Base-by-base conservation (phyloP, 2,113 vertebrate genomes). In the Aptenodytes patagonicus region DNA sequence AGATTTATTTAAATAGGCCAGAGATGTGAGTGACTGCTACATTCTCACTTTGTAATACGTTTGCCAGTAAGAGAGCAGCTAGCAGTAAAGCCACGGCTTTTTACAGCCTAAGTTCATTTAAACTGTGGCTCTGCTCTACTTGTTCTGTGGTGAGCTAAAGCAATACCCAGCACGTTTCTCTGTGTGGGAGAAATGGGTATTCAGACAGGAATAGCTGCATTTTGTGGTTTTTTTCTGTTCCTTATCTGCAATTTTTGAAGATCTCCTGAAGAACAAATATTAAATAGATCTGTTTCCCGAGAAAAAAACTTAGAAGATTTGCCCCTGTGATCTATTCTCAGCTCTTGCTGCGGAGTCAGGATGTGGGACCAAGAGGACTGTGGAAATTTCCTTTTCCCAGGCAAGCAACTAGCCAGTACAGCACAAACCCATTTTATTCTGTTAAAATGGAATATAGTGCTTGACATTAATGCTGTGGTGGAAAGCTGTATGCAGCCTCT, bases 1-100 rank as follows among this genome's bases (percentile, higher is more conserved):
- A 95, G 78, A 93, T 93, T 77, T 89, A 90, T 92, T 93, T 89
- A 94, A 97, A 91, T 93, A 94, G 89, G 87, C 40, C 89, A 80
- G 84, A 94, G 75, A 70, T 83, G 65, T 38, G 71, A 83, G 17
- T 70, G 73, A 70, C 77, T 92, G 77, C n/a, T 95, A 31, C 24
- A 4, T 71, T 89, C 54, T 85, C 60, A 46, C 42, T 89, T 73
- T 62, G 24, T 70, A 71, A 85, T 66, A 29, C 0, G 2, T 87
- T 87, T 91, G 32, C 54, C 24, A 42, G 70, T 65, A 54, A 58
- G 87, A 76, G 49, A 93, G 58, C 70, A 79, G 65, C 69, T 25
- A 84, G 87, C 69, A 69, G 70, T 54, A 69, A 79, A 84, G 65
- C 46, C 32, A 28, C 13, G 51, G 46, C 54, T 54, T 95, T 93